Conservation (phyloP, 2,888 invertebrate species). For the Cephus rjabovi region DNA sequence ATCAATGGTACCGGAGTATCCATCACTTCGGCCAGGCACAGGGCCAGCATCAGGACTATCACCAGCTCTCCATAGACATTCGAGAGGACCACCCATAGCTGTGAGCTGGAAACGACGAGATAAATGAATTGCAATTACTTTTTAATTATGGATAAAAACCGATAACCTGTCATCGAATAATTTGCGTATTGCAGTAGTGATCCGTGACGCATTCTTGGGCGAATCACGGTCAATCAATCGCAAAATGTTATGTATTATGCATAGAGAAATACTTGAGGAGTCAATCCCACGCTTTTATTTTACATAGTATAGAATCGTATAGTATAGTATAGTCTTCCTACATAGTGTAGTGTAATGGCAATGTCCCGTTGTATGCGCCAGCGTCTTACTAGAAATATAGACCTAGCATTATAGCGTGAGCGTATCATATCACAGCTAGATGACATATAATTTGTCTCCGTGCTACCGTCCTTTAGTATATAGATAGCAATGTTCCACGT, state of each 20-base stretch:
- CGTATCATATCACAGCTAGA: neutral
- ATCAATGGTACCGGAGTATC: slow-evolving; percentile 69
- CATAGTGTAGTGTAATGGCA: neutral
- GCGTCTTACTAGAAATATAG: neutral
- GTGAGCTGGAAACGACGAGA: slow-evolving; percentile 60
- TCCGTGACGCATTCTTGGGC: neutral
- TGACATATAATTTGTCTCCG: neutral
- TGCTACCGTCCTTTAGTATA: neutral
- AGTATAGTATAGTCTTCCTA: neutral
- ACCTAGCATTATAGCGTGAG: neutral
- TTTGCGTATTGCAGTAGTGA: neutral
- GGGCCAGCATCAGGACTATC: slow-evolving; percentile 68
- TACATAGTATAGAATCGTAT: neutral
- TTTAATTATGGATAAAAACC: neutral
- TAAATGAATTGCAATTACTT: neutral
- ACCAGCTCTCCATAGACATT: slow-evolving; percentile 70
- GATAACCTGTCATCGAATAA: neutral
- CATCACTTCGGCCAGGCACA: slow-evolving; percentile 70
- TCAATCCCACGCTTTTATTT: neutral
- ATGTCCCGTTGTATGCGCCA: neutral
- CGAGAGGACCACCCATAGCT: slow-evolving; percentile 69
- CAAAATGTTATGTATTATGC: neutral
- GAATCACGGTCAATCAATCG: neutral
- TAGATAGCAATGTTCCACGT: neutral
- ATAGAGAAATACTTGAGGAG: neutral